These are phyloP conservation scores for Phortica variegata DNA, from an alignment of 1,140 invertebrate species.

Conservation along the genomic window DNA sequence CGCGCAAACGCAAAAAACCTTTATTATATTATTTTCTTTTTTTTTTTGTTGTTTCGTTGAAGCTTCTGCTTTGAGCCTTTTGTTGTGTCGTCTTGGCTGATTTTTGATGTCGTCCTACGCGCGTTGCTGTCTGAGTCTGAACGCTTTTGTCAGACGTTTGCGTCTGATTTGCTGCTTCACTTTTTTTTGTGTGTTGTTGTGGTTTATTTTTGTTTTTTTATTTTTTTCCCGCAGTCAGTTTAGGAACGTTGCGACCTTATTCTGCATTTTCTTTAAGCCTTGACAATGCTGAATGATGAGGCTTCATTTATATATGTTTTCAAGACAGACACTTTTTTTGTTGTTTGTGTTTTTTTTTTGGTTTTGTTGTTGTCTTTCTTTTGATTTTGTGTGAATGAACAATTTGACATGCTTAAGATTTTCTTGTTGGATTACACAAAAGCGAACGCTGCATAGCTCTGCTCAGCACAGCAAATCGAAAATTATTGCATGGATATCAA, in stretches of 20 bases:
- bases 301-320: constrained; percentile 44
- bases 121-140: constrained; percentile 14
- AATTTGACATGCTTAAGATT: constrained; percentile 50
- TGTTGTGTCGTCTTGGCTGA: constrained; percentile 15
- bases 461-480: constrained; percentile 35
- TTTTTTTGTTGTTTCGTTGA: not conserved
- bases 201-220: constrained; percentile 30
- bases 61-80: constrained; percentile 8
- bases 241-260: too few relatives aligned
- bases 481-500: constrained; percentile 47
- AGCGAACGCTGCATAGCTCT: constrained; percentile 2
- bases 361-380: constrained; percentile 9
- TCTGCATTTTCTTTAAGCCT: too few relatives aligned
- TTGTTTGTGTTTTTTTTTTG: constrained; percentile 22
- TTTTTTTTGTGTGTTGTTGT: constrained; percentile 14
- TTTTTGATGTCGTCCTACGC: constrained; percentile 7
- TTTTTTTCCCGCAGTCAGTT: too few relatives aligned
- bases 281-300: too few relatives aligned
- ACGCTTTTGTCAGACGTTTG: constrained; percentile 21
- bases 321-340: constrained; percentile 36
- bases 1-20: constrained; percentile 3
- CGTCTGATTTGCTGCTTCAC: constrained; percentile 2
- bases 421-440: constrained; percentile 22
- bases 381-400: constrained; percentile 28
- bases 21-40: too few relatives aligned